Conservation (phyloP, 2,797 vertebrate genomes). For the Lates japonicus region DNA sequence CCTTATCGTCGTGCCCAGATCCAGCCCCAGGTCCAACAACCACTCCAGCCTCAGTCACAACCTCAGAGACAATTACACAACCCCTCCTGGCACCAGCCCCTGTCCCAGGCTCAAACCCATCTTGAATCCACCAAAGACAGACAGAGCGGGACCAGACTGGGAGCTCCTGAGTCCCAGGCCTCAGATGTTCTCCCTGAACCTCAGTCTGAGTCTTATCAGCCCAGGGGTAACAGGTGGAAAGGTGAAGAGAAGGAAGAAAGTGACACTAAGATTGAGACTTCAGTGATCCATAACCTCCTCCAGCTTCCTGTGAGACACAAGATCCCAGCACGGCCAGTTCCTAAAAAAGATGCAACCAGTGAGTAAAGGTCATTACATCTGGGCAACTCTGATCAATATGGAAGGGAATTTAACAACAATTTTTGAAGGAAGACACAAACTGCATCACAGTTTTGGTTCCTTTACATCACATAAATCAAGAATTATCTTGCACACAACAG, state of each 20-base stretch:
- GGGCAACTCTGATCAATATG: background rate
- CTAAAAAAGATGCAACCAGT: conserved; percentile 72
- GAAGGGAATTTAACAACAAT: no score
- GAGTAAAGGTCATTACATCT: conserved; percentile 39
- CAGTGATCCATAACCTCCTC: conserved; percentile 50
- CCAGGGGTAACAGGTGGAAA: background rate
- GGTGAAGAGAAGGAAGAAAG: conserved; percentile 19
- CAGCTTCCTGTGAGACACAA: conserved; percentile 41
- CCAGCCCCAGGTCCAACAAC: background rate
- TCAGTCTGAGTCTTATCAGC: conserved; percentile 23
- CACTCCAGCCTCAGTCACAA: background rate
- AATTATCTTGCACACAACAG: background rate
- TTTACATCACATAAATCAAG: background rate
- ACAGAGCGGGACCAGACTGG: conserved; percentile 5
- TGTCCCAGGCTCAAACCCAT: background rate
- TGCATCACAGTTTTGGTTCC: background rate
- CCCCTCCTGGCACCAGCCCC: background rate
- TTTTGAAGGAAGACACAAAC: background rate
- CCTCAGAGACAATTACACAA: conserved; percentile 19
- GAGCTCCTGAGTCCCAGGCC: background rate
- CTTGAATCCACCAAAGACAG: conserved; percentile 26
- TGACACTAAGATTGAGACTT: conserved; percentile 7
- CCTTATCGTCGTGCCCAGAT: conserved; percentile 14
- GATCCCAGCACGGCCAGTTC: conserved; percentile 33
- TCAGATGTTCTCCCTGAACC: conserved; percentile 8